Evolutionary conservation across 2,797 vertebrate genomes (phyloP).

Genomic region (Holocentrus rufus): DNA sequence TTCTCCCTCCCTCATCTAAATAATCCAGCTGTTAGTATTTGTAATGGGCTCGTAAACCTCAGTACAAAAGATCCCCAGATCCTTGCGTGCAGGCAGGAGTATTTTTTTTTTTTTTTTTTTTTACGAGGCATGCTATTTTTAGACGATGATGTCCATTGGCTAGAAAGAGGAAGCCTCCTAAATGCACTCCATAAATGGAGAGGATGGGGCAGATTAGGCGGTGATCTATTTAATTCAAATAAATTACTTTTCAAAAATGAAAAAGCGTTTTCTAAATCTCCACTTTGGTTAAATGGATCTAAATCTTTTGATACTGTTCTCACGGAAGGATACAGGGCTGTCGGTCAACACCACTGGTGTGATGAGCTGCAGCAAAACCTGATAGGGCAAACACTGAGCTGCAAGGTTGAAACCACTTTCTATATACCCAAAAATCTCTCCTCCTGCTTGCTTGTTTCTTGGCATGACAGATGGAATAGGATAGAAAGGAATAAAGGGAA

Average conservation of each 20-base stretch:
- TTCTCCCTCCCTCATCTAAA: slow-evolving; percentile 7
- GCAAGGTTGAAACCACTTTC: neutral
- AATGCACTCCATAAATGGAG: slow-evolving; percentile 58
- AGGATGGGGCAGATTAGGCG: slow-evolving; percentile 68
- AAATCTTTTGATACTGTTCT: slow-evolving; percentile 63
- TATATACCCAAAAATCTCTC: slow-evolving; percentile 18
- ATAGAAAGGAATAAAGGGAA: slow-evolving; percentile 22
- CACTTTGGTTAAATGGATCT: slow-evolving; percentile 63
- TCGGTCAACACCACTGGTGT: slow-evolving; percentile 14
- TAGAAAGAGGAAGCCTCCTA: slow-evolving; percentile 36
- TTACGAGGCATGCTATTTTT: slow-evolving; percentile 55
- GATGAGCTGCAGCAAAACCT: slow-evolving; percentile 18
- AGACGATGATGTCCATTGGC: slow-evolving; percentile 41
- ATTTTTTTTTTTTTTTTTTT: neutral
- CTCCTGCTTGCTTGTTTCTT: neutral
- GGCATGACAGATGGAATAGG: slow-evolving; percentile 11
- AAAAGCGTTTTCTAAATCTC: slow-evolving; percentile 63
- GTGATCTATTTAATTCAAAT: slow-evolving; percentile 69
- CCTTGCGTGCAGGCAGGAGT: slow-evolving; percentile 18
- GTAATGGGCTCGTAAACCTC: slow-evolving; percentile 22
- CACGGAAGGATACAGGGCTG: slow-evolving; percentile 33
- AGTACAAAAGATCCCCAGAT: slow-evolving; percentile 17
- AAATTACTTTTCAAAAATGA: slow-evolving; percentile 67
- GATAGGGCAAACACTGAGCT: neutral
- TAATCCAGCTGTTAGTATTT: slow-evolving; percentile 17